phyloP scores from a whole-genome alignment of 1,140 invertebrate genomes.

The Zaprionus capensis region DNA sequence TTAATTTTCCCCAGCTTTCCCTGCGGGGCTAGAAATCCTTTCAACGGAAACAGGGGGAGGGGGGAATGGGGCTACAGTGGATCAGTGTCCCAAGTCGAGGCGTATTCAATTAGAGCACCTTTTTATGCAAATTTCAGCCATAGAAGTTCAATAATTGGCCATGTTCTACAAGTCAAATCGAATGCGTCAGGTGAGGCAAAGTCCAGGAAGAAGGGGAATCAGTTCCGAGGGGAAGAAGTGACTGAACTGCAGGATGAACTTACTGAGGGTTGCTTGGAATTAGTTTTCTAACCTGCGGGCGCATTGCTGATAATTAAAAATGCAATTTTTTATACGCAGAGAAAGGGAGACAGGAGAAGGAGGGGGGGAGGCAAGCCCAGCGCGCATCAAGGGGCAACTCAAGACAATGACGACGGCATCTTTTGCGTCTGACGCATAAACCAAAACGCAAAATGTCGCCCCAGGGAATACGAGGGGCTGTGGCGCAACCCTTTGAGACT shows the following conservation, averaged over 20 bases:
- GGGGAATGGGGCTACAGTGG: background rate
- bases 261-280: slow-evolving; percentile 67
- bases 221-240: background rate
- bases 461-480: slow-evolving; percentile 57
- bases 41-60: background rate
- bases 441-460: slow-evolving; percentile 82
- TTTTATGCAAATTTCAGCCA: slow-evolving; percentile 71
- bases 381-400: slow-evolving; percentile 30
- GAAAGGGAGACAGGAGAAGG: background rate
- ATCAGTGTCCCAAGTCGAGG: slow-evolving; percentile 23
- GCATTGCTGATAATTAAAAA: slow-evolving; percentile 78
- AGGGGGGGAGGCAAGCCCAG: background rate
- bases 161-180: slow-evolving; percentile 77
- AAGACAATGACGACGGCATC: slow-evolving; percentile 74
- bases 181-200: slow-evolving; percentile 71
- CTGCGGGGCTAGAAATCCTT: slow-evolving; percentile 67
- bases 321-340: slow-evolving; percentile 72
- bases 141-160: slow-evolving; percentile 76
- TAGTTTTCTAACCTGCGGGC: slow-evolving; percentile 79
- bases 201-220: background rate
- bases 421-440: slow-evolving; percentile 77
- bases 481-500: slow-evolving; percentile 65
- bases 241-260: background rate
- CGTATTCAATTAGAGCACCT: slow-evolving; percentile 78
- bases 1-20: slow-evolving; percentile 54